Evolutionary conservation across 1,140 invertebrate genomes (phyloP).

Genomic region (Solenopsis invicta): DNA sequence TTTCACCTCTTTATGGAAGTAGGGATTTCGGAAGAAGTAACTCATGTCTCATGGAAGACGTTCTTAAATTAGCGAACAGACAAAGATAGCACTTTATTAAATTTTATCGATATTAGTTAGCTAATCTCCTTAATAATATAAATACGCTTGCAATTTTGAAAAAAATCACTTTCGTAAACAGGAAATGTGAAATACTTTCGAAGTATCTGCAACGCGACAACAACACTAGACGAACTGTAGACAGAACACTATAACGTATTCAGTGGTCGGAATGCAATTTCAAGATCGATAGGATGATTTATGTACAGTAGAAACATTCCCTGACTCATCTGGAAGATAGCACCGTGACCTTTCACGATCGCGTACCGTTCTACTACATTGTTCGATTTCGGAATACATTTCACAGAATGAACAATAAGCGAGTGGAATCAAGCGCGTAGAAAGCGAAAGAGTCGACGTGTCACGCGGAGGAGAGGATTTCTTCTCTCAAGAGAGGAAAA

Average conservation of each 20-base stretch:
- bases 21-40: not conserved
- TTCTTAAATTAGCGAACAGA: not conserved
- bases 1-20: not conserved
- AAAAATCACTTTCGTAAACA: not conserved
- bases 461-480: not conserved
- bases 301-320: slow-evolving; percentile 64
- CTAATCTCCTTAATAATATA: not conserved
- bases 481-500: not conserved
- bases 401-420: not conserved
- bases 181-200: not conserved
- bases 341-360: slow-evolving; percentile 53
- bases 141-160: not conserved
- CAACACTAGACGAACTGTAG: slow-evolving; percentile 39
- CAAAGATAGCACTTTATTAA: not conserved
- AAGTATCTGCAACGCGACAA: not conserved
- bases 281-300: slow-evolving; percentile 70
- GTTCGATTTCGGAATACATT: slow-evolving; percentile 58
- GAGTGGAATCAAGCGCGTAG: not conserved
- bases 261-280: slow-evolving; percentile 56
- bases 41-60: not conserved
- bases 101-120: not conserved
- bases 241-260: slow-evolving; percentile 37
- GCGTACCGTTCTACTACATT: not conserved
- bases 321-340: slow-evolving; percentile 56
- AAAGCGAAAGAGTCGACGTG: not conserved